These are phyloP conservation scores for Ceratina calcarata DNA, from an alignment of 1,140 invertebrate species.

Conservation along the genomic window DNA sequence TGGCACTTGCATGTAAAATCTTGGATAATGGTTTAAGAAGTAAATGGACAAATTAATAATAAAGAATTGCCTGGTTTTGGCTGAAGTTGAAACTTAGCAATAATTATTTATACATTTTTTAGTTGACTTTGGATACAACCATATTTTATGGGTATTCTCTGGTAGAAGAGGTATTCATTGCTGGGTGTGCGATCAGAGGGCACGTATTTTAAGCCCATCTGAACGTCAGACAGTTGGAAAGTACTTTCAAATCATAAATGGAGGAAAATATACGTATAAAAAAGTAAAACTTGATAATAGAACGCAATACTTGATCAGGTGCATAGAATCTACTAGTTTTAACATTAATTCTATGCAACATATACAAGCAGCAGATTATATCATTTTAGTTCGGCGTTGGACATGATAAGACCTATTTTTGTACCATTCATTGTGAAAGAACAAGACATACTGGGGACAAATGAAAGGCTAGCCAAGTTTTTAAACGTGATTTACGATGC, in stretches of 20 bases:
- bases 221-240: slow-evolving; percentile 88
- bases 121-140: slow-evolving; percentile 97
- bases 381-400: slow-evolving; percentile 83
- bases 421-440: slow-evolving; percentile 86
- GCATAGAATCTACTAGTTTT: slow-evolving; percentile 56
- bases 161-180: slow-evolving; percentile 98
- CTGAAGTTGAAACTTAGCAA: background rate
- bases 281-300: slow-evolving; percentile 87
- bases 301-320: slow-evolving; percentile 91
- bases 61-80: background rate
- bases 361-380: slow-evolving; percentile 25
- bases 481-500: slow-evolving; percentile 88
- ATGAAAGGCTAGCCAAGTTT: slow-evolving; percentile 84
- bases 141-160: slow-evolving; percentile 97
- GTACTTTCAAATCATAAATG: slow-evolving; percentile 91
- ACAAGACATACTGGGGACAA: slow-evolving; percentile 88
- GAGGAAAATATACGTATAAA: slow-evolving; percentile 88
- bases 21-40: slow-evolving; percentile 91
- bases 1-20: slow-evolving; percentile 95
- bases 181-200: slow-evolving; percentile 95
- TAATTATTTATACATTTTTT: slow-evolving; percentile 24
- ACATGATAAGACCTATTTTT: slow-evolving; percentile 87
- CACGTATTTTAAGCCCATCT: slow-evolving; percentile 83
- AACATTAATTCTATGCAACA: slow-evolving; percentile 3
- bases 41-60: slow-evolving; percentile 68